phyloP scores from a whole-genome alignment of 92 coral and sea anemone genomes.

The Actinernus sp. region DNA sequence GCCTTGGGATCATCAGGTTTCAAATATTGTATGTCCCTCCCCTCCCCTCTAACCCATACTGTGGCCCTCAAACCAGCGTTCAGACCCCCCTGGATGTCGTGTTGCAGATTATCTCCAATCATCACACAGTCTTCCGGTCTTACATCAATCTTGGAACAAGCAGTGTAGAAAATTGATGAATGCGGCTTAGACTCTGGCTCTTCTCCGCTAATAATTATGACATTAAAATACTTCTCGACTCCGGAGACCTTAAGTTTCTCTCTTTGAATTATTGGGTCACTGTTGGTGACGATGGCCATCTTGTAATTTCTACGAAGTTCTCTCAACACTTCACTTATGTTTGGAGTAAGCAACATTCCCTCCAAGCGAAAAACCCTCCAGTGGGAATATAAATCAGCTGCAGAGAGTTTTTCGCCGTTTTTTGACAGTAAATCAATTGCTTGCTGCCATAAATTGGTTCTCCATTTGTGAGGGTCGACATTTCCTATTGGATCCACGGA shows the following conservation, averaged over 20 bases:
- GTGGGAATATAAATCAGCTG: constrained; percentile 51
- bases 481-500: constrained; percentile 32
- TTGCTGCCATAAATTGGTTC: constrained; percentile 60
- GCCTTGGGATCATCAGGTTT: constrained; percentile 40
- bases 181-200: constrained; percentile 66
- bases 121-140: constrained; percentile 55
- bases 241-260: constrained; percentile 54
- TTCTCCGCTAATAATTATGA: constrained; percentile 73
- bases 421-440: constrained; percentile 9
- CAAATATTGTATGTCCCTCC: not conserved
- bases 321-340: constrained; percentile 24
- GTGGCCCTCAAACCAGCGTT: constrained; percentile 66
- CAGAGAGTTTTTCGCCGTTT: constrained; percentile 4
- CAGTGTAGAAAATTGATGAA: constrained; percentile 59
- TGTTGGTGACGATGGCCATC: constrained; percentile 59
- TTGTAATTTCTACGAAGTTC: constrained; percentile 42
- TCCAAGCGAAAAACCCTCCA: constrained; percentile 63
- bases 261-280: constrained; percentile 65
- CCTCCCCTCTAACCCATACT: constrained; percentile 68
- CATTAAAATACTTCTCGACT: constrained; percentile 40
- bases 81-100: constrained; percentile 67
- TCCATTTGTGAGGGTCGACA: constrained; percentile 47
- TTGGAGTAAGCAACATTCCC: constrained; percentile 39
- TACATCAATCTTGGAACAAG: constrained; percentile 44
- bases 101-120: constrained; percentile 54